These are phyloP conservation scores for Lepidocyrtoides sp. DNA, from an alignment of 2,888 invertebrate genomes.

Conservation along the genomic window DNA sequence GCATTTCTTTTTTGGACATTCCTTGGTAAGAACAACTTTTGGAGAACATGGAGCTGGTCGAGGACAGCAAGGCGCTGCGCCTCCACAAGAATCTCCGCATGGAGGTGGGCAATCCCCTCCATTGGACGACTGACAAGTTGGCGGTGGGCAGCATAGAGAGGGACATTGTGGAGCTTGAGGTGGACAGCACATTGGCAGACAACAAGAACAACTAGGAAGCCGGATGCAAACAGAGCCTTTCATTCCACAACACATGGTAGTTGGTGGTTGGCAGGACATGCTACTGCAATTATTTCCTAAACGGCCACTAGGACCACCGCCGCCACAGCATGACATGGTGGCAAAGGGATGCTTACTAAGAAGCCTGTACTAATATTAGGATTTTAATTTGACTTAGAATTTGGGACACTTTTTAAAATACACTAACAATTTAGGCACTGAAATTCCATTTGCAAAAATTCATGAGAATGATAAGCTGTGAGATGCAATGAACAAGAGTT, in stretches of 20 bases:
- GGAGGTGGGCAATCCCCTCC: conserved; percentile 50
- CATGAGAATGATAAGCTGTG: no score
- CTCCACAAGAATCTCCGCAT: conserved; percentile 51
- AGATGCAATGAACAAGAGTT: no score
- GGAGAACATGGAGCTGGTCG: conserved; percentile 39
- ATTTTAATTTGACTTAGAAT: no score
- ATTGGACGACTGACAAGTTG: neutral
- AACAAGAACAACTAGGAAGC: conserved; percentile 47
- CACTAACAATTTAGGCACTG: no score
- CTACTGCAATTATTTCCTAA: neutral
- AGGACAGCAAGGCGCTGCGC: conserved; percentile 36
- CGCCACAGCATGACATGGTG: conserved; percentile 38
- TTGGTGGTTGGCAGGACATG: conserved; percentile 24
- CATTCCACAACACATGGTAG: conserved; percentile 71
- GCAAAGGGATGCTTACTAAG: no score
- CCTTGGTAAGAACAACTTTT: conserved; percentile 50
- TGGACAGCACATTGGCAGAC: conserved; percentile 62
- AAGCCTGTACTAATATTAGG: no score
- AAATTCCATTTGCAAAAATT: no score
- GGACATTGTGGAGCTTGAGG: conserved; percentile 53
- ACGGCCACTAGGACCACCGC: conserved; percentile 18
- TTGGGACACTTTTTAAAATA: no score
- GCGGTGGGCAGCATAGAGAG: conserved; percentile 45
- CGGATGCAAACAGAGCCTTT: conserved; percentile 48
- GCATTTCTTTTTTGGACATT: conserved; percentile 62